These are phyloP conservation scores for Dryobates pubescens DNA, from an alignment of 2,797 vertebrate species.

Conservation along the genomic window DNA sequence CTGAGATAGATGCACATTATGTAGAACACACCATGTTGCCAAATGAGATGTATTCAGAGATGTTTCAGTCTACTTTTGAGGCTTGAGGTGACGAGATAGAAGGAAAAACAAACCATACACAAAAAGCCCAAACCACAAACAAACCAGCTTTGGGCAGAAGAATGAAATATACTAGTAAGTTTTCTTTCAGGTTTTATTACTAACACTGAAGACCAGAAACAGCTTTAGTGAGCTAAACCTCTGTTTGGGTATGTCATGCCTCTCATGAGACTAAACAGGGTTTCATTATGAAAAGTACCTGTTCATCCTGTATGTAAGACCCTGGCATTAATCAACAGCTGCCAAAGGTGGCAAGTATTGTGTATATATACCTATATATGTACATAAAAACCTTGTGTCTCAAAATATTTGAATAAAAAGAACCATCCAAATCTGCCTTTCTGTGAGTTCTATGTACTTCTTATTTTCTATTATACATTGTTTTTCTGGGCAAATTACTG, in stretches of 20 bases:
- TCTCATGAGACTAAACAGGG: not conserved
- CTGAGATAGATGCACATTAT: not conserved
- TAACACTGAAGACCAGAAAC: not conserved
- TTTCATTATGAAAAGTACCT: not conserved
- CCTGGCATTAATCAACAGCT: slow-evolving; percentile 3
- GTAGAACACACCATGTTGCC: not conserved
- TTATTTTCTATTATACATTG: not conserved
- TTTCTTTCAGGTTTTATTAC: no score
- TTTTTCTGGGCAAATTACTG: not conserved
- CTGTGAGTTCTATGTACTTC: not conserved
- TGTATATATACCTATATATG: not conserved
- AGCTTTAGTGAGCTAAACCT: not conserved
- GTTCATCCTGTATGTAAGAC: not conserved
- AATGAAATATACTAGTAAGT: not conserved
- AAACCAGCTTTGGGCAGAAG: not conserved
- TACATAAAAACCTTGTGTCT: not conserved
- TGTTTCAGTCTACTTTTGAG: not conserved
- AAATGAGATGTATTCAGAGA: not conserved
- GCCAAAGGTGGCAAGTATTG: not conserved
- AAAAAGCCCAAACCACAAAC: not conserved
- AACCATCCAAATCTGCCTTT: not conserved
- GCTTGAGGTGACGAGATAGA: not conserved
- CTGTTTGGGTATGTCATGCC: not conserved
- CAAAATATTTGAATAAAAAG: slow-evolving; percentile 28
- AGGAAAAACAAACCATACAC: not conserved